Conservation (phyloP, 2,113 vertebrate species). For the Muntiacus muntjak region DNA sequence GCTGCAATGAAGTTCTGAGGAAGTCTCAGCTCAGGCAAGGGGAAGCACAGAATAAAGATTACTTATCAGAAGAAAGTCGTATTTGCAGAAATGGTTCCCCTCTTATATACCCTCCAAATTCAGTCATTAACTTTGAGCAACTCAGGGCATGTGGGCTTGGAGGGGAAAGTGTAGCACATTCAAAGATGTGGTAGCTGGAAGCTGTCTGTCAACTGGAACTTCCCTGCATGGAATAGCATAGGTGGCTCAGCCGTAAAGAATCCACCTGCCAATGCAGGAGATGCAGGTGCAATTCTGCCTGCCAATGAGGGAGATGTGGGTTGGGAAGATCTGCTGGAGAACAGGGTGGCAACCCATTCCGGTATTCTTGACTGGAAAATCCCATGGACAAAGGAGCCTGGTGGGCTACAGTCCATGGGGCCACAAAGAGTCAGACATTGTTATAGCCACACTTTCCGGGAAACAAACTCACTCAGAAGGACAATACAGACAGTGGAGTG, state of each 20-base stretch:
- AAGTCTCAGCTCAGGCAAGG: neutral
- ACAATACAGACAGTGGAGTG: no score
- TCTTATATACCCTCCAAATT: neutral
- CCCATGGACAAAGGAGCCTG: neutral
- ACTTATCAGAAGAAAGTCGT: neutral
- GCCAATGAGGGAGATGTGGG: neutral
- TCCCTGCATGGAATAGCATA: neutral
- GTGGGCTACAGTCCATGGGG: neutral
- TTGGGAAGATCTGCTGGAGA: neutral
- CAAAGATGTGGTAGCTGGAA: neutral
- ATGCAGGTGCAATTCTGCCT: neutral
- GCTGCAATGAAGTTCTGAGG: neutral
- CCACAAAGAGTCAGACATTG: neutral
- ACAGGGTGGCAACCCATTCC: neutral
- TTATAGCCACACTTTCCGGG: no score
- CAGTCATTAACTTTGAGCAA: neutral
- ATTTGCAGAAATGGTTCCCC: neutral
- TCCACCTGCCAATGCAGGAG: neutral
- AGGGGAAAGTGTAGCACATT: neutral
- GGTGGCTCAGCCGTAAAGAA: neutral
- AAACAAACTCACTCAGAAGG: no score
- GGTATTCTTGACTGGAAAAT: neutral
- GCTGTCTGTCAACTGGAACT: neutral
- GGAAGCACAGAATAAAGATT: neutral
- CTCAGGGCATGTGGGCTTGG: neutral